Conservation (phyloP, 2,113 vertebrate species). For the Pteronura brasiliensis region DNA sequence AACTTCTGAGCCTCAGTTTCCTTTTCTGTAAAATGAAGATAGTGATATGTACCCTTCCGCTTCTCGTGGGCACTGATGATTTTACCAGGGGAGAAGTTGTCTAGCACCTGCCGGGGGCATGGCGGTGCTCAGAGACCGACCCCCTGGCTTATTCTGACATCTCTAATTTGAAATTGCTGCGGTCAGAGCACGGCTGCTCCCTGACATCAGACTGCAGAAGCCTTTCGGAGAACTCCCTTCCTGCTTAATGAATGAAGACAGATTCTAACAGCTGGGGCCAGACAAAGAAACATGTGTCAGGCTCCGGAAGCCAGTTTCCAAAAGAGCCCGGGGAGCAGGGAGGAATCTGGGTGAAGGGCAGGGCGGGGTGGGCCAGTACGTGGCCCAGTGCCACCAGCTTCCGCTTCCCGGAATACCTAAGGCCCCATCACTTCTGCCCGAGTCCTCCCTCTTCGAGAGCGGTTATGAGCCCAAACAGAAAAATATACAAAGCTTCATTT, state of each 20-base stretch:
- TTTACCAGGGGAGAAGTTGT: not conserved
- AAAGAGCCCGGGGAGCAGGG: conserved; percentile 27
- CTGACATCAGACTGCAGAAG: conserved; percentile 56
- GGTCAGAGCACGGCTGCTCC: not conserved
- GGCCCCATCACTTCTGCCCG: not conserved
- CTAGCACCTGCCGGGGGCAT: not conserved
- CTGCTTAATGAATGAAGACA: conserved; percentile 76
- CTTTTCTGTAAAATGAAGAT: not conserved
- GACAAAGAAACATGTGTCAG: conserved; percentile 78
- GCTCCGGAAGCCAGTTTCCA: conserved; percentile 76
- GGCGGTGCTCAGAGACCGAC: not conserved
- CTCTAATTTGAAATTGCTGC: not conserved
- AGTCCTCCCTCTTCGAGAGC: not conserved
- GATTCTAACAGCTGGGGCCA: conserved; percentile 81
- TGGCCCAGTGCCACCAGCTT: not conserved
- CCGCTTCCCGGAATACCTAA: not conserved
- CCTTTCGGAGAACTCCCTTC: conserved; percentile 70
- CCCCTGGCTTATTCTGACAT: not conserved
- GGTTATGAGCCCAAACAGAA: not conserved
- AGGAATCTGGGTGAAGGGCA: conserved; percentile 36
- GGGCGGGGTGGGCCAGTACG: accelerated
- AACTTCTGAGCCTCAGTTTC: not conserved
- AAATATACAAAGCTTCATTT: not conserved
- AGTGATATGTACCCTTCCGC: too few species aligned
- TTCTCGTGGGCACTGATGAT: not conserved